Conservation (phyloP, 64 coral and sea anemone genomes). For the Stylophora pistillata region DNA sequence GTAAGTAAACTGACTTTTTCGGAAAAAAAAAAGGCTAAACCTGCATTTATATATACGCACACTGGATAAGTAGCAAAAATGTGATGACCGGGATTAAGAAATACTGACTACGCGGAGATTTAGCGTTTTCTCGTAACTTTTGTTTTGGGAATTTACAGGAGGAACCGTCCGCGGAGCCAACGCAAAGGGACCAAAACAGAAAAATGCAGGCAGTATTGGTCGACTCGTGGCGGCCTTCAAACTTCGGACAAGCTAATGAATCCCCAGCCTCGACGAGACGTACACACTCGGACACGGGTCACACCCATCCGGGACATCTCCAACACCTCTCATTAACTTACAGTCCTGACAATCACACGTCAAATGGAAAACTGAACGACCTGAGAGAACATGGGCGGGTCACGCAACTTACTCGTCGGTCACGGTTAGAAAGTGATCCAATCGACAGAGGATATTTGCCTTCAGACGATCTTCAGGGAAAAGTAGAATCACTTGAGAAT, state of each 20-base stretch:
- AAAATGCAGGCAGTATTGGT: constrained; percentile 36
- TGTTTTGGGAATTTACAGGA: constrained; percentile 2
- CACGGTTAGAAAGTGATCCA: constrained; percentile 49
- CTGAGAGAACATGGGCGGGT: neutral
- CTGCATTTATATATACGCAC: too few species aligned
- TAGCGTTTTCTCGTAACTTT: neutral
- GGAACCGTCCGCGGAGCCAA: neutral
- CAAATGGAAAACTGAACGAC: constrained; percentile 13
- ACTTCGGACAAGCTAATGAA: neutral
- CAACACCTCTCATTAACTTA: neutral
- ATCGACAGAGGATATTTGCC: constrained; percentile 77
- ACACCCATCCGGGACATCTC: neutral
- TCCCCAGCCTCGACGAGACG: neutral
- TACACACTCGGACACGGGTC: neutral
- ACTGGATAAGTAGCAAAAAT: too few species aligned
- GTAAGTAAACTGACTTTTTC: constrained; percentile 13
- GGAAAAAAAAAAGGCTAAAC: neutral
- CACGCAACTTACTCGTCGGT: neutral
- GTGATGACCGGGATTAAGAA: too few species aligned
- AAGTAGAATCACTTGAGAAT: constrained; percentile 69
- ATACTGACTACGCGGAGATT: too few species aligned
- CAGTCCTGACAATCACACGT: neutral
- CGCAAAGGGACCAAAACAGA: neutral
- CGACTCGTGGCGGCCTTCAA: constrained; percentile 34
- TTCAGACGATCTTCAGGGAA: constrained; percentile 50